Evolutionary conservation across 2,797 vertebrate genomes (phyloP).

Genomic region (Rhincodon typus): DNA sequence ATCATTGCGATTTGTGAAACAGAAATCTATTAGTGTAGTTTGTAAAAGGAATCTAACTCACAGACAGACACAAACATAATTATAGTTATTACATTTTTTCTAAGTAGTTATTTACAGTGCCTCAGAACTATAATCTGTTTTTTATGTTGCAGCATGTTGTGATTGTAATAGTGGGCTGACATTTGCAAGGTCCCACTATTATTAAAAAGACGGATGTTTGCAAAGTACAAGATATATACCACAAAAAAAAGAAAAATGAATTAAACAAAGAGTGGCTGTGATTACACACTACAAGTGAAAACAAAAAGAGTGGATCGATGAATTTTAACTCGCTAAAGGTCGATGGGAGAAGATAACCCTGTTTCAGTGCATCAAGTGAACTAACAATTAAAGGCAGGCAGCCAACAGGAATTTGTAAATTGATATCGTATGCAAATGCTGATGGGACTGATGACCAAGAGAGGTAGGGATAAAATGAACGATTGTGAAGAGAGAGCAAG

Average conservation of each 20-base stretch:
- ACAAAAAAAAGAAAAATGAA: constrained; percentile 45
- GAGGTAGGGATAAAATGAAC: background rate
- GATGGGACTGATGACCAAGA: background rate
- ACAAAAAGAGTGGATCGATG: background rate
- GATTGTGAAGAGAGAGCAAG: background rate
- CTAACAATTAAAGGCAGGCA: background rate
- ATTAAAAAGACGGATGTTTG: constrained; percentile 46
- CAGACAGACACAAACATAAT: constrained; percentile 48
- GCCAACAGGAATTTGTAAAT: background rate
- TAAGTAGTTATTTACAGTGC: constrained; percentile 46
- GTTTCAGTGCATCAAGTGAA: background rate
- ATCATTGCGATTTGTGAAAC: constrained; percentile 38
- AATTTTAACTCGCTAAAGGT: background rate
- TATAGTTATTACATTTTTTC: constrained; percentile 46
- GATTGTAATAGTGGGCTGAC: constrained; percentile 43
- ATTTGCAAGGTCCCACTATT: constrained; percentile 46
- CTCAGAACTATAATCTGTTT: constrained; percentile 42
- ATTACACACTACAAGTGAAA: constrained; percentile 39
- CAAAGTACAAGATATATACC: constrained; percentile 41
- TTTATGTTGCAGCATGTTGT: constrained; percentile 40
- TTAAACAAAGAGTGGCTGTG: constrained; percentile 42
- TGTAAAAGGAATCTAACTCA: constrained; percentile 38
- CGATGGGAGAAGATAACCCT: background rate
- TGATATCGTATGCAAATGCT: no score
- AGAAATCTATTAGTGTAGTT: constrained; percentile 39